Evolutionary conservation across 1,140 invertebrate species (phyloP), one percentile per base, ranked within the genome.

Genomic region (Cyclargus thomasi): DNA sequence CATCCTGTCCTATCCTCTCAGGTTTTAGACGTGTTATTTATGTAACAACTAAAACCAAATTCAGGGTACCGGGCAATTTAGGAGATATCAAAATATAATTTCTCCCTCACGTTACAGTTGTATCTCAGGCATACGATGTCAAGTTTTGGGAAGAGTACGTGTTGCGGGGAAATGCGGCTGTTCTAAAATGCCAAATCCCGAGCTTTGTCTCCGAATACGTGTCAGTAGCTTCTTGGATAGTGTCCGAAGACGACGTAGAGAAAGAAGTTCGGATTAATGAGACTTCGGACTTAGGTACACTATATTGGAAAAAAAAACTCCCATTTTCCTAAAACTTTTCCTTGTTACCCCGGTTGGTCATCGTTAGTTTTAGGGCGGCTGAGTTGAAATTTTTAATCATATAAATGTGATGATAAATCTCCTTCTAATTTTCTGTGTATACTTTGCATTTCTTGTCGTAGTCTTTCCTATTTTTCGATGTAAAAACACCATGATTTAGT

Each of bases 101-200:
- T 53, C 20, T 17, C 47, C 21, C 35, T 65, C 63, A 39, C 57
- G 85, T 82, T 92, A 66, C 92, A 97, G 96, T 97, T 85, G 95
- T 97, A 64, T 94, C 95, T 80, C 96, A 97, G 86, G 93, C 95
- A 72, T 97, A 97, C 90, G 94, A 96, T 88, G 95, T 95, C 35
- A 94, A 96, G 72, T 96, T 97, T 59, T 96, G 96, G 82, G 96
- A 97, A 90, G 96, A 97, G 77, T 97, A 96, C 82, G 96, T 97
- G 22, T 93, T 97, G 71, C 93, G 95, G 69, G 96, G 96, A 72
- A 97, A 97, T 85, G 95, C 96, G 29, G 97, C 95, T n/a, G 95
- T 96, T 62, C 91, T 98, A 64, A 96, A 96, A 86, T 97, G 97
- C 88, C 92, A 95, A 75, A 94, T 98, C 67, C 97, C 97, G 17